A percentile compares a stretch with the other conserved stretches of the same genome.
These are phyloP conservation scores for Hermatobates lingyangjiaoensis DNA, from an alignment of 1,140 invertebrate genomes.

Conservation along the genomic window DNA sequence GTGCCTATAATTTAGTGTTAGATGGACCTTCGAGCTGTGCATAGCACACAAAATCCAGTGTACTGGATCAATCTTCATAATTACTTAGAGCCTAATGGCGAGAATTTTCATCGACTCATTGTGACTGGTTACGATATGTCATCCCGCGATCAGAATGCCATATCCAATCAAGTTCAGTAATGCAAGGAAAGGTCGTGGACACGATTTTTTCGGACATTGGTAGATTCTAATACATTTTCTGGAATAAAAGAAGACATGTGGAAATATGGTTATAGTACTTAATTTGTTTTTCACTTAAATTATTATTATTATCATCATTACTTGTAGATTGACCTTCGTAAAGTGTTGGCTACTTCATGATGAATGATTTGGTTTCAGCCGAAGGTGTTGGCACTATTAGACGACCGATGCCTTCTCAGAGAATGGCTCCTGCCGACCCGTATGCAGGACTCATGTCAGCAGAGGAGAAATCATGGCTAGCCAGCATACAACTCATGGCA, in stretches of 20 bases:
- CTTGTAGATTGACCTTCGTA: neutral
- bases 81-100: too few relatives aligned
- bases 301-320: neutral
- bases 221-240: too few relatives aligned
- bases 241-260: neutral
- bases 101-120: too few relatives aligned
- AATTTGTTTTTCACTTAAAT: neutral
- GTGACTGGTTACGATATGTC: too few relatives aligned
- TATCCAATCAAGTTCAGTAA: too few relatives aligned
- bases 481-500: conserved; percentile 80
- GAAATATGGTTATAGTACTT: neutral
- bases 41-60: too few relatives aligned
- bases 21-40: too few relatives aligned
- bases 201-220: too few relatives aligned
- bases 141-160: too few relatives aligned
- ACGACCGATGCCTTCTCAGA: neutral
- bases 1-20: too few relatives aligned
- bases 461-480: conserved; percentile 79
- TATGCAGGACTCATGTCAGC: conserved; percentile 79
- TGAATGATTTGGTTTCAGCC: neutral
- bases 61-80: too few relatives aligned
- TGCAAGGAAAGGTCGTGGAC: too few relatives aligned
- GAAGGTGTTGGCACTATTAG: neutral
- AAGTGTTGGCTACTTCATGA: neutral
- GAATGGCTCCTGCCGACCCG: conserved; percentile 38